Evolutionary conservation across 1,140 invertebrate species (phyloP).

Genomic region (Diabrotica virgifera): DNA sequence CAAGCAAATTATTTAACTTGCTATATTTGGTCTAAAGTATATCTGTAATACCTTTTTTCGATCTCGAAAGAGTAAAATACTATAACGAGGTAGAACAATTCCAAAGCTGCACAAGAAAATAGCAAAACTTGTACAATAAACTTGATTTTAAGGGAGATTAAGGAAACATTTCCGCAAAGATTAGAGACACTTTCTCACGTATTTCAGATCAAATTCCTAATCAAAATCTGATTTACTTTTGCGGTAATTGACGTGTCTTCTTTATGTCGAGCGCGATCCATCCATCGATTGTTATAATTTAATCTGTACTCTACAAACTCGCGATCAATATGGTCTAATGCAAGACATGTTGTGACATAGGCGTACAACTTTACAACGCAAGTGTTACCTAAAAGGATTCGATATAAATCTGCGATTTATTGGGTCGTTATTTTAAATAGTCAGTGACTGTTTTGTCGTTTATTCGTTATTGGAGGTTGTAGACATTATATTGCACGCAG

Average conservation of each 20-base stretch:
- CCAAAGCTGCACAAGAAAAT: too few species aligned
- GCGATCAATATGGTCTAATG: constrained; percentile 10
- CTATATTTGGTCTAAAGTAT: too few species aligned
- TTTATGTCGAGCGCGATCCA: constrained; percentile 34
- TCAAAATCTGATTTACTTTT: constrained; percentile 37
- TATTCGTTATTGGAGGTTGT: constrained; percentile 4
- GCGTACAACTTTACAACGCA: too few species aligned
- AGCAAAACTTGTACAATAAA: constrained; percentile 18
- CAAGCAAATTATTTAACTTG: too few species aligned
- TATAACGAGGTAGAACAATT: too few species aligned
- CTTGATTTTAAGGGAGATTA: constrained; percentile 23
- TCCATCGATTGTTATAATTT: constrained; percentile 36
- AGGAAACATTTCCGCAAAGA: constrained; percentile 26
- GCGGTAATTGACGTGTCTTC: constrained; percentile 38
- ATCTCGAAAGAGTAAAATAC: too few species aligned
- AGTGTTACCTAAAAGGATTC: too few species aligned
- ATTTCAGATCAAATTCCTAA: constrained; percentile 27
- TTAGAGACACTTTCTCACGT: constrained; percentile 32
- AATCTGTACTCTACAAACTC: constrained; percentile 15
- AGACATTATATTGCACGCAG: constrained; percentile 2
- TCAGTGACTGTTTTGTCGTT: too few species aligned
- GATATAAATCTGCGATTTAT: too few species aligned
- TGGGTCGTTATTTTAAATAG: too few species aligned
- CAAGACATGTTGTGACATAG: too few species aligned
- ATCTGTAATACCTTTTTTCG: too few species aligned